Evolutionary conservation across 2,797 vertebrate genomes (phyloP).

Genomic region (Anguilla obscura): DNA sequence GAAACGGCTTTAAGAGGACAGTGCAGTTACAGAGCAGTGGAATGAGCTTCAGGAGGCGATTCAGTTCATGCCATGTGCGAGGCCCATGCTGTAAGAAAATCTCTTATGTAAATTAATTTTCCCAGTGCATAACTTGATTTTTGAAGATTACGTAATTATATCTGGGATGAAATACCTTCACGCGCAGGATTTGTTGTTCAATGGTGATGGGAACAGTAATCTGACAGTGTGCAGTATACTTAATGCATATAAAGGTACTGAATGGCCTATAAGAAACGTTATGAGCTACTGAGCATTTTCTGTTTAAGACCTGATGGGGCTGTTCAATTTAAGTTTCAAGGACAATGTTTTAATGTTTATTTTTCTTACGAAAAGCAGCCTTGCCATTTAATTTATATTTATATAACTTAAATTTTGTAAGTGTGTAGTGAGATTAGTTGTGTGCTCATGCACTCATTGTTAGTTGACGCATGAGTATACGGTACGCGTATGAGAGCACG

Average conservation of each 20-base stretch:
- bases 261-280: background rate
- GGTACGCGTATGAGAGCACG: background rate
- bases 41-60: background rate
- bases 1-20: background rate
- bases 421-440: background rate
- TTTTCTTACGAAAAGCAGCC: background rate
- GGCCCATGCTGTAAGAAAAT: background rate
- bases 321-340: background rate
- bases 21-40: background rate
- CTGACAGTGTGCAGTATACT: background rate
- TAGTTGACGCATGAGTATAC: background rate
- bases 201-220: background rate
- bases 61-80: background rate
- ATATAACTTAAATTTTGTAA: background rate
- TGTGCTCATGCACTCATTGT: background rate
- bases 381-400: background rate
- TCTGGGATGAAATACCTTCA: constrained; percentile 35
- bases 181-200: constrained; percentile 14
- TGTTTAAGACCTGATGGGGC: background rate
- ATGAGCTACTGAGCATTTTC: background rate
- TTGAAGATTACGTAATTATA: constrained; percentile 39
- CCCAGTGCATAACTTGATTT: constrained; percentile 36
- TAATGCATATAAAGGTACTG: background rate
- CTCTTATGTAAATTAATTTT: background rate
- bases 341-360: background rate